These are phyloP conservation scores for Venusia cambrica DNA, from an alignment of 2,888 invertebrate genomes.

Conservation along the genomic window DNA sequence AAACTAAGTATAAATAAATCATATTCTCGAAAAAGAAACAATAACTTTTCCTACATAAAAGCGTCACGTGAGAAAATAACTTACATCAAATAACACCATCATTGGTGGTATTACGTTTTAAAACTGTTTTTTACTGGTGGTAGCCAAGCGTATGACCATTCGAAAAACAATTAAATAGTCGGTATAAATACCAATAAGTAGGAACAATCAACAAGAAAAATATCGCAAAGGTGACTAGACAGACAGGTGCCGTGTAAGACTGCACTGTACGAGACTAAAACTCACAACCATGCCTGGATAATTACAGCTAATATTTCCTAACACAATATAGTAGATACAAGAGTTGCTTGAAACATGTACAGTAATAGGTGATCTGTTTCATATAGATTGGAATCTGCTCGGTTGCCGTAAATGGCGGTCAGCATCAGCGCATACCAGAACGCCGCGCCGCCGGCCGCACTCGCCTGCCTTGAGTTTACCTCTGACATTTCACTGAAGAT, in stretches of 20 bases:
- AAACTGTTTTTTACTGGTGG: too few species aligned
- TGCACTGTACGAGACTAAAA: constrained; percentile 23
- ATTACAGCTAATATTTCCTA: constrained; percentile 22
- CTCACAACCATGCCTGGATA: constrained; percentile 19
- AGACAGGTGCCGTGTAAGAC: constrained; percentile 24
- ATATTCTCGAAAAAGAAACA: too few species aligned
- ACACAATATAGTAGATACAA: constrained; percentile 15
- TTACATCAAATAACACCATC: too few species aligned
- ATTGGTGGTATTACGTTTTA: too few species aligned
- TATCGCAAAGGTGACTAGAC: constrained; percentile 19
- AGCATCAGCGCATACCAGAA: constrained; percentile 55
- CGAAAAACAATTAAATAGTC: not conserved
- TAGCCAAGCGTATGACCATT: too few species aligned
- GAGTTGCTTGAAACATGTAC: constrained; percentile 24
- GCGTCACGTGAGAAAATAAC: too few species aligned
- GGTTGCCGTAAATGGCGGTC: constrained; percentile 42
- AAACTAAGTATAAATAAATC: too few species aligned
- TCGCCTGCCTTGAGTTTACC: constrained; percentile 45
- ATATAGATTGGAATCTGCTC: constrained; percentile 36
- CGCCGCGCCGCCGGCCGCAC: constrained; percentile 33
- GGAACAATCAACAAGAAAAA: constrained; percentile 5
- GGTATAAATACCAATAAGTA: not conserved
- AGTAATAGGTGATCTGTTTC: constrained; percentile 33
- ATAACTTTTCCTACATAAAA: too few species aligned
- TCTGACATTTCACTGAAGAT: constrained; percentile 67